Conservation (phyloP, 35 echinoderm and acorn worm species). For the Stichopus chloronotus region DNA sequence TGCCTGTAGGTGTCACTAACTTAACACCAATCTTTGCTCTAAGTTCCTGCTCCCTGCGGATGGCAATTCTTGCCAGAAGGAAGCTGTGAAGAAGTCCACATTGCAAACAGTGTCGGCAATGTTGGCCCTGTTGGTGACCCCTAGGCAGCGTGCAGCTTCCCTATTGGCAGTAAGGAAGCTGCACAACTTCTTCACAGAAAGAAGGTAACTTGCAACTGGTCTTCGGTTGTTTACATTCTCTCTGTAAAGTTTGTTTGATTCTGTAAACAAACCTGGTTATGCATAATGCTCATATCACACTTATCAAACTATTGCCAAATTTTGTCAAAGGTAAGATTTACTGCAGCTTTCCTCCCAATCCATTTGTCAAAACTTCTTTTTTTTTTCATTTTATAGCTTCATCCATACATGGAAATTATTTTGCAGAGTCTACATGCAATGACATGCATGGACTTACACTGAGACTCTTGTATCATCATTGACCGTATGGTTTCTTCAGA, state of each 20-base stretch:
- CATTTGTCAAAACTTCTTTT: background rate
- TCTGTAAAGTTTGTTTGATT: background rate
- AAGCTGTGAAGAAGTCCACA: background rate
- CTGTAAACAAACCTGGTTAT: background rate
- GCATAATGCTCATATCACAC: background rate
- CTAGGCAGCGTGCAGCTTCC: background rate
- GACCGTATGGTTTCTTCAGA: no score
- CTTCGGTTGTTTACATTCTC: background rate
- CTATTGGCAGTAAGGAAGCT: background rate
- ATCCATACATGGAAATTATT: no score
- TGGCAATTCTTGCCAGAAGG: background rate
- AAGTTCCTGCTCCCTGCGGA: constrained; percentile 24
- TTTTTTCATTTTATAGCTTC: no score
- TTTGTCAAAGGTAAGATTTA: background rate
- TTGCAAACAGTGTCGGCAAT: no score
- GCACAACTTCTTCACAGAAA: background rate
- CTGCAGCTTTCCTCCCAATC: background rate
- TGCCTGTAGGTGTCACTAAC: background rate
- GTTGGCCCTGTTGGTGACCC: background rate
- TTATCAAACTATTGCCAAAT: no score
- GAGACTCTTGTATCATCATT: no score
- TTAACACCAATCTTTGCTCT: background rate
- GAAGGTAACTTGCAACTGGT: background rate
- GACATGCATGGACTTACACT: no score
- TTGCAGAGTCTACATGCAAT: no score